Percentiles rank a stretch among this genome's conserved stretches.
Evolutionary conservation across 2,797 vertebrate species (phyloP).

Genomic region (Gila robusta): DNA sequence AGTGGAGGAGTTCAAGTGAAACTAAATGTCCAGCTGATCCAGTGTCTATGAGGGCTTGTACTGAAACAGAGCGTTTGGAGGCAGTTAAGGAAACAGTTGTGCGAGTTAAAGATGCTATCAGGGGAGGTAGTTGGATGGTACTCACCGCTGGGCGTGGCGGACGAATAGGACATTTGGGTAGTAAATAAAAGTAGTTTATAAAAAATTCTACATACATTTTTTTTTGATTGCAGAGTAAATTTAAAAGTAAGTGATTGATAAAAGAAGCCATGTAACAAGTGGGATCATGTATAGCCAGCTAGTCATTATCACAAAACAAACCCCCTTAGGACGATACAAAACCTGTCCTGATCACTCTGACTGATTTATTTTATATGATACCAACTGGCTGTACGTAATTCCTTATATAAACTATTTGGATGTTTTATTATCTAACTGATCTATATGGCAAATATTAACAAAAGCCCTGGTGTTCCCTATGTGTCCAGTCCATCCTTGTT

Average conservation of each 20-base stretch:
- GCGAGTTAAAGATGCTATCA: too few species aligned
- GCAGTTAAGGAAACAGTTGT: too few species aligned
- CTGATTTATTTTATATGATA: neutral
- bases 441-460: neutral
- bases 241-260: neutral
- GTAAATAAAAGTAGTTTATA: too few species aligned
- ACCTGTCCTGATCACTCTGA: neutral
- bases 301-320: neutral
- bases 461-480: neutral
- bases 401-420: neutral
- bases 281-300: too few species aligned
- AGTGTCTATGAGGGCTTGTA: too few species aligned
- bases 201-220: too few species aligned
- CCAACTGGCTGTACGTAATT: neutral
- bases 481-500: neutral
- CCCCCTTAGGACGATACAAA: neutral
- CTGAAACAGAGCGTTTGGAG: too few species aligned
- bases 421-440: neutral
- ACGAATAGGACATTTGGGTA: too few species aligned
- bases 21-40: too few species aligned
- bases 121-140: too few species aligned
- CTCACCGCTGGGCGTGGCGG: too few species aligned
- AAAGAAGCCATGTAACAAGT: neutral
- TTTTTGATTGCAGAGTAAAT: neutral
- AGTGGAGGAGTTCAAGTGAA: too few species aligned